phyloP scores from a whole-genome alignment of 2,888 invertebrate genomes.

The Blomia tropicalis region DNA sequence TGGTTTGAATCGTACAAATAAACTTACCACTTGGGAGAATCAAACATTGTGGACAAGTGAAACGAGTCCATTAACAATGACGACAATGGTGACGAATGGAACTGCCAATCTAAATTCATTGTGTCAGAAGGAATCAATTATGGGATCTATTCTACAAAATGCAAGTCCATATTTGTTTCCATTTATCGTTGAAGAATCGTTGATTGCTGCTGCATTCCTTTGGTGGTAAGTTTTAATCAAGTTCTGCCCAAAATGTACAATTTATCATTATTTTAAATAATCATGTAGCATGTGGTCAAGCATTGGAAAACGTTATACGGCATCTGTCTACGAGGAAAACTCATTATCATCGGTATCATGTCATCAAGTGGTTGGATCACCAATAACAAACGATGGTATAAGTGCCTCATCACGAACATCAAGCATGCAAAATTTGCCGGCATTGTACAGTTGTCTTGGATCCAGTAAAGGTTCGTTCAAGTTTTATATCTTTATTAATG shows the following conservation, averaged over 20 bases:
- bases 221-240: too few species aligned
- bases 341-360: slow-evolving; percentile 10
- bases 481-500: too few species aligned
- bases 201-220: slow-evolving; percentile 84
- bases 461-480: slow-evolving; percentile 47
- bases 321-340: slow-evolving; percentile 1
- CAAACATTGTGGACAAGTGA: not conserved
- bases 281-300: slow-evolving; percentile 84
- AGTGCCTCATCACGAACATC: slow-evolving; percentile 24
- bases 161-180: slow-evolving; percentile 88
- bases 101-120: slow-evolving; percentile 21
- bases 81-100: not conserved
- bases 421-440: slow-evolving; percentile 14
- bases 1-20: too few species aligned
- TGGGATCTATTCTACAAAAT: slow-evolving; percentile 80
- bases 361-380: slow-evolving; percentile 13
- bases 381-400: too few species aligned
- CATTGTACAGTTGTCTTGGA: slow-evolving; percentile 64
- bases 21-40: not conserved
- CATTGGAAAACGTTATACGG: slow-evolving; percentile 31
- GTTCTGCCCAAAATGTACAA: too few species aligned
- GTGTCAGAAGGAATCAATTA: slow-evolving; percentile 36
- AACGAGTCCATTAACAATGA: not conserved
- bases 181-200: slow-evolving; percentile 84
- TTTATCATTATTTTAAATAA: too few species aligned